phyloP scores from a whole-genome alignment of 1,140 invertebrate species.

The Ips nitidus region DNA sequence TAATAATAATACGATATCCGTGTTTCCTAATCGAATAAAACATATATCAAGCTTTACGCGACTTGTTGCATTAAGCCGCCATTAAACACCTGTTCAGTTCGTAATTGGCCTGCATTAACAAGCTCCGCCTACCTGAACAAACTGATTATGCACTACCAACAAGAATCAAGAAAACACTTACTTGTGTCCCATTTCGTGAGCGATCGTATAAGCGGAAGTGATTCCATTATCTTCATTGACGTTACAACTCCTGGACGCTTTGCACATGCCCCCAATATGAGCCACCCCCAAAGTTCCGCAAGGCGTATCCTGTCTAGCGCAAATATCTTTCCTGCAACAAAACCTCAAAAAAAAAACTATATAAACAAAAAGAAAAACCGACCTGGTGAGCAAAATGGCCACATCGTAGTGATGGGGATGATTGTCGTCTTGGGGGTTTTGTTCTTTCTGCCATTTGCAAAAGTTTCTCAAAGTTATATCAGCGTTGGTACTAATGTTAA shows the following conservation, averaged over 20 bases:
- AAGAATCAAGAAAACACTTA: slow-evolving; percentile 56
- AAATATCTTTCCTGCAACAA: slow-evolving; percentile 75
- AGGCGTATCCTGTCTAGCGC: slow-evolving; percentile 72
- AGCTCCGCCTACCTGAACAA: too few relatives aligned
- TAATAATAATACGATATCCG: background rate
- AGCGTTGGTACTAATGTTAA: slow-evolving; percentile 78
- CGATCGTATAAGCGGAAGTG: slow-evolving; percentile 87
- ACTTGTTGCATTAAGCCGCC: too few relatives aligned
- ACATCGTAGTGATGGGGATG: slow-evolving; percentile 92
- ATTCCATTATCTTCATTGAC: slow-evolving; percentile 93
- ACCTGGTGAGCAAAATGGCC: slow-evolving; percentile 79
- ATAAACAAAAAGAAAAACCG: background rate
- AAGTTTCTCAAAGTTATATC: slow-evolving; percentile 82
- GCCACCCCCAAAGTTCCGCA: slow-evolving; percentile 85
- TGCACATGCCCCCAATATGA: slow-evolving; percentile 89
- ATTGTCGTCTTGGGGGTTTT: slow-evolving; percentile 75
- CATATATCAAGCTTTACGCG: too few relatives aligned
- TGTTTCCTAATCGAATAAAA: too few relatives aligned
- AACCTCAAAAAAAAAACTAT: slow-evolving; percentile 3
- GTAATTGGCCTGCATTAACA: too few relatives aligned
- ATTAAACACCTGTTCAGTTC: too few relatives aligned
- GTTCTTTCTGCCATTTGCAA: slow-evolving; percentile 81
- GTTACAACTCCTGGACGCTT: slow-evolving; percentile 82
- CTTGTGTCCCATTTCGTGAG: slow-evolving; percentile 93
- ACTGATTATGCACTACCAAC: too few relatives aligned